Evolutionary conservation across 2,797 vertebrate genomes (phyloP), one percentile per base, ranked within the genome.

Genomic region (Danio choprae): DNA sequence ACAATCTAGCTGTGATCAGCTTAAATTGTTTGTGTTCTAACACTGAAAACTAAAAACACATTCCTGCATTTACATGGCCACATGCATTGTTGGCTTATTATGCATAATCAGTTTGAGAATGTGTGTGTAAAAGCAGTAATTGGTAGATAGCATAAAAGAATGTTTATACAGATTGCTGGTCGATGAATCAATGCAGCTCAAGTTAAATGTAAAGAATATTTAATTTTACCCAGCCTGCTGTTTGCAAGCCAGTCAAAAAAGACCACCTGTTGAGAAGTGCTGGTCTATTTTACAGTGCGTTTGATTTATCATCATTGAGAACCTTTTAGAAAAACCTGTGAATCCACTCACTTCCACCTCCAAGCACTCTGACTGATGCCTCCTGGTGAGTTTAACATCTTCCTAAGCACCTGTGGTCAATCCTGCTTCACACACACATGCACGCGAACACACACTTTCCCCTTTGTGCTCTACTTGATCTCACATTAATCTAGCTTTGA

Each of bases 401-500:
- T 63, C 4, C 10, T 29, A 44, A 36, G 58, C 0, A 0, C 18
- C 58, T 72, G 60, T 44, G 74, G 46, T 82, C 56, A 56, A 55
- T 69, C 67, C 50, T 18, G 36, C 67, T 18, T 18, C 12, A 4
- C 41, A 44, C 11, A 64, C 41, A 64, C 41, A 44, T 22, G 7
- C 12, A 36, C 22, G 29, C 12, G 15, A 56, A 58, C 11, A 29
- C 56, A 29, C 22, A 38, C 36, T 18, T 48, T 43, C 9, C 18
- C 75, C 44, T 69, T 72, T 64, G 50, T 64, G 59, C 67, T 56
- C 20, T 36, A 55, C 48, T 80, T 56, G 58, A 80, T 80, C 59
- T 63, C 69, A 80, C 58, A 65, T 65, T 63, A 80, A 80, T 73
- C 77, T 73, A 56, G 59, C 12, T 55, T 63, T 73, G 77, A 78